A percentile compares a stretch with the other conserved stretches of the same genome.
These are phyloP conservation scores for Vimba vimba DNA, from an alignment of 2,113 vertebrate genomes.

Conservation along the genomic window DNA sequence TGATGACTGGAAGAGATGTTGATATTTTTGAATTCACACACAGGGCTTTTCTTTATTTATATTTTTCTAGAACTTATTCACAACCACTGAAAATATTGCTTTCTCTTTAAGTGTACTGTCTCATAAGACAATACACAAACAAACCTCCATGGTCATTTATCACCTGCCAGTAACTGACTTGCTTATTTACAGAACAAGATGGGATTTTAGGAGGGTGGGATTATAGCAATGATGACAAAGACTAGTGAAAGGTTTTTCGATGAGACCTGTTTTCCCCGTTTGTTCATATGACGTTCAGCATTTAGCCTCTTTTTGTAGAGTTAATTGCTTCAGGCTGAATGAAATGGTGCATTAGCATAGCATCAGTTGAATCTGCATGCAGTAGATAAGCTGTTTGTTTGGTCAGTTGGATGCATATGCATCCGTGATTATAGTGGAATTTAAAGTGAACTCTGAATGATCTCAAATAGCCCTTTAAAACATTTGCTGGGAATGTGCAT, in stretches of 20 bases:
- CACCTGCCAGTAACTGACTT: neutral
- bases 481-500: neutral
- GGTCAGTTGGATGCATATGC: slow-evolving; percentile 7
- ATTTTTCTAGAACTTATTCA: neutral
- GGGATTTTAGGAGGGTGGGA: neutral
- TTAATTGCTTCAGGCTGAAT: slow-evolving; percentile 5
- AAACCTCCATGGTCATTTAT: too few species aligned
- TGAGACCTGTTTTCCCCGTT: too few species aligned
- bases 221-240: too few species aligned
- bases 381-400: neutral
- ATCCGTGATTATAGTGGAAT: slow-evolving; percentile 29
- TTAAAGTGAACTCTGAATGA: slow-evolving; percentile 10
- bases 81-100: neutral
- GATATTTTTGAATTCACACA: neutral
- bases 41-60: neutral
- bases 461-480: neutral
- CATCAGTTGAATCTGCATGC: slow-evolving; percentile 4
- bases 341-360: neutral
- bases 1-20: neutral
- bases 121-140: too few species aligned
- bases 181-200: neutral
- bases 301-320: neutral
- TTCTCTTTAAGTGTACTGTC: neutral
- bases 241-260: too few species aligned
- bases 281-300: too few species aligned